Conservation (phyloP, 2,888 invertebrate genomes). For the Erebia ligea region DNA sequence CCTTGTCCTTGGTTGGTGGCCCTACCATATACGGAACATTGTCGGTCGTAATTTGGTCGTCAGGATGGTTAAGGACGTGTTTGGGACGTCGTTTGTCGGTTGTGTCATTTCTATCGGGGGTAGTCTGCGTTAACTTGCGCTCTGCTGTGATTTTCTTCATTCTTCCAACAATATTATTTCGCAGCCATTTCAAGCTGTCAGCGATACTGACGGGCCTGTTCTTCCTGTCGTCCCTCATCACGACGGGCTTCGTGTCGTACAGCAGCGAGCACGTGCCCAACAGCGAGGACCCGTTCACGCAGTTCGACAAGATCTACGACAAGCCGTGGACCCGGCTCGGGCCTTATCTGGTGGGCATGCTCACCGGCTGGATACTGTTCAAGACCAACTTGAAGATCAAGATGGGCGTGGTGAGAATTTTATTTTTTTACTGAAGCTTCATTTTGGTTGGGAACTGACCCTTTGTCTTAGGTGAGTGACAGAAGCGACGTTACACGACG, state of each 20-base stretch:
- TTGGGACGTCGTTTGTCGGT: too few relatives aligned
- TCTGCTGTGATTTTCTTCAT: too few relatives aligned
- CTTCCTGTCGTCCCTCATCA: slow-evolving; percentile 89
- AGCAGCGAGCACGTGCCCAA: slow-evolving; percentile 90
- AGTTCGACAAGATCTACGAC: slow-evolving; percentile 95
- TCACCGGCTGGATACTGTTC: slow-evolving; percentile 91
- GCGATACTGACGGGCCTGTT: slow-evolving; percentile 85
- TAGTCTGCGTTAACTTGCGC: too few relatives aligned
- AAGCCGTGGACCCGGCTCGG: slow-evolving; percentile 94
- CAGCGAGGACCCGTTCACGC: slow-evolving; percentile 91
- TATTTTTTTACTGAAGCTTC: background rate
- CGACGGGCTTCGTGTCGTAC: slow-evolving; percentile 91
- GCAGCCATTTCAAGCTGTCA: slow-evolving; percentile 90
- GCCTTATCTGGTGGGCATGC: slow-evolving; percentile 93
- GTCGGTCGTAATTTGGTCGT: too few relatives aligned
- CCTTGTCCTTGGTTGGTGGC: too few relatives aligned
- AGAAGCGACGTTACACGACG: too few relatives aligned
- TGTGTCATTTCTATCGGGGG: too few relatives aligned
- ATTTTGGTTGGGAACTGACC: background rate
- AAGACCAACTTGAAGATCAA: slow-evolving; percentile 91
- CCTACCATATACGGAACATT: too few relatives aligned
- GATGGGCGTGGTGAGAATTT: slow-evolving; percentile 84
- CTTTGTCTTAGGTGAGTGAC: too few relatives aligned
- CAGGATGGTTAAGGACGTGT: too few relatives aligned
- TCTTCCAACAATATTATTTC: too few relatives aligned